These are phyloP conservation scores for Drosophila novamexicana DNA, from an alignment of 1,140 invertebrate genomes.

Conservation along the genomic window DNA sequence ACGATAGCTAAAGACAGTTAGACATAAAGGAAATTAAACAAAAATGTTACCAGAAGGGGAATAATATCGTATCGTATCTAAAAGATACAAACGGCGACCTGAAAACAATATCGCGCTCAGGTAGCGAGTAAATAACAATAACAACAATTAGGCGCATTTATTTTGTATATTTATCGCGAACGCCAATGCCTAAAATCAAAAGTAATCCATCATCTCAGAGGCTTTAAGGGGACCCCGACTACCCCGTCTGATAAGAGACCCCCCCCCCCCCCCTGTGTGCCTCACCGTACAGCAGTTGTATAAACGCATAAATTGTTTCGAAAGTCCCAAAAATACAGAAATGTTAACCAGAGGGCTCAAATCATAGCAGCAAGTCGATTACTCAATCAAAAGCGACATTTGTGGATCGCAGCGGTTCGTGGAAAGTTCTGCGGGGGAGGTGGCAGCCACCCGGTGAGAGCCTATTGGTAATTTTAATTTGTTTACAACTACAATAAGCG, in stretches of 20 bases:
- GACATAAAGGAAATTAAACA: not conserved
- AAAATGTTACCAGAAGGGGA: too few relatives aligned
- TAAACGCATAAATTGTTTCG: conserved; percentile 76
- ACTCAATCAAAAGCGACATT: conserved; percentile 68
- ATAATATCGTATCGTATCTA: conserved; percentile 12
- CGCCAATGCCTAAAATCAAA: conserved; percentile 77
- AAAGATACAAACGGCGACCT: conserved; percentile 54
- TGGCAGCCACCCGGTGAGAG: conserved; percentile 26
- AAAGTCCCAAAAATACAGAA: conserved; percentile 35
- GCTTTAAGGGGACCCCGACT: conserved; percentile 73
- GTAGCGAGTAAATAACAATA: conserved; percentile 63
- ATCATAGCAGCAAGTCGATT: conserved; percentile 69
- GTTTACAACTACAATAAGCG: conserved; percentile 76
- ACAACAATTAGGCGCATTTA: conserved; percentile 67
- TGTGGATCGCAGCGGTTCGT: conserved; percentile 8
- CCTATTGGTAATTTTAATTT: conserved; percentile 75
- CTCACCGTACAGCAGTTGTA: conserved; percentile 41
- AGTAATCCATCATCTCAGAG: conserved; percentile 79
- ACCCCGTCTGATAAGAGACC: conserved; percentile 60
- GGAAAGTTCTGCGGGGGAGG: conserved; percentile 12
- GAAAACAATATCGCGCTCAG: conserved; percentile 60
- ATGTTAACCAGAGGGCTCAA: conserved; percentile 34
- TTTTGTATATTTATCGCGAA: conserved; percentile 65
- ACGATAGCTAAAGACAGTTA: not conserved
- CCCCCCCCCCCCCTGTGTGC: conserved; percentile 9